These are phyloP conservation scores for Aporophyla nigra DNA, from an alignment of 2,888 invertebrate species.

Conservation along the genomic window DNA sequence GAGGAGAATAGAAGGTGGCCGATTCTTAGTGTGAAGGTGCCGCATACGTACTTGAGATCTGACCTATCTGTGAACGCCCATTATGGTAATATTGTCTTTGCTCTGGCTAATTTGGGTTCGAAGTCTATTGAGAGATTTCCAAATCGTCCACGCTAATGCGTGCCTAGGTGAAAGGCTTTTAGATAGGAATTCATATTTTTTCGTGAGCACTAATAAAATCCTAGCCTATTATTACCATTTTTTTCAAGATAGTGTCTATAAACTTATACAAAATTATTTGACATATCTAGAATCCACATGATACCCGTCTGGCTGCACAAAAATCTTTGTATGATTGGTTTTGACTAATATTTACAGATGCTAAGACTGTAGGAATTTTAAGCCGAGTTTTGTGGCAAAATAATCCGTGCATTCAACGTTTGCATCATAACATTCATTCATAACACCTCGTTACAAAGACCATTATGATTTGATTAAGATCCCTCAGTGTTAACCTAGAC, in stretches of 20 bases:
- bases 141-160: no score
- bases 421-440: slow-evolving; percentile 58
- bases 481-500: slow-evolving; percentile 1
- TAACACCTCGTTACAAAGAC: slow-evolving; percentile 34
- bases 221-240: background rate
- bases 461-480: slow-evolving; percentile 16
- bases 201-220: background rate
- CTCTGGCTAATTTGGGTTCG: no score
- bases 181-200: no score
- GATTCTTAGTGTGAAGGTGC: no score
- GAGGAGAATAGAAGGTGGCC: no score
- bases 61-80: no score
- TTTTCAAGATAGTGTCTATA: background rate
- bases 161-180: no score
- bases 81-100: no score
- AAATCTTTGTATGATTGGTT: background rate
- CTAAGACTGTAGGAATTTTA: slow-evolving; percentile 21
- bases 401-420: slow-evolving; percentile 19
- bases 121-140: no score
- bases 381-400: slow-evolving; percentile 10
- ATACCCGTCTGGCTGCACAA: background rate
- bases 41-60: no score
- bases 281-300: background rate
- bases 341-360: slow-evolving; percentile 34
- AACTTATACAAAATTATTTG: background rate